Evolutionary conservation across 2,113 vertebrate species (phyloP).

Genomic region (Cheilinus undulatus): DNA sequence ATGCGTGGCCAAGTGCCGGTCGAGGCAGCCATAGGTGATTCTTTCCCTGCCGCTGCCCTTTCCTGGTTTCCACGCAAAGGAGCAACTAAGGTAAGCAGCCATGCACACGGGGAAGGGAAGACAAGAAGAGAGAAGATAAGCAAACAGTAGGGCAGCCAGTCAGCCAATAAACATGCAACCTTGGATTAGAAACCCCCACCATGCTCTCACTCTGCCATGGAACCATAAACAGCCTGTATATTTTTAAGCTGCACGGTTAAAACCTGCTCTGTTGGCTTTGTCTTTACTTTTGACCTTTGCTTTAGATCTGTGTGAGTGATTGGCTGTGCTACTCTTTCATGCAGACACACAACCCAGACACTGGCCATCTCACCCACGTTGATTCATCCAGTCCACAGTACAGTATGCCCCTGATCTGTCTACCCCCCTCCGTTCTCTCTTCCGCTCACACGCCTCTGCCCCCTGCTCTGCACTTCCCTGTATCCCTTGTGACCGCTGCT

Average conservation of each 20-base stretch:
- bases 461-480: constrained; percentile 16
- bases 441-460: constrained; percentile 29
- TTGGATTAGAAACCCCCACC: constrained; percentile 15
- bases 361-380: constrained; percentile 28
- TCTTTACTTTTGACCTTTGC: too few species aligned
- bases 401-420: constrained; percentile 43
- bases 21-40: constrained; percentile 75
- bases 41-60: constrained; percentile 77
- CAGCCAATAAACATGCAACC: constrained; percentile 58
- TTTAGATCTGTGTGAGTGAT: neutral
- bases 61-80: constrained; percentile 64
- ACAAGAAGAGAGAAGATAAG: constrained; percentile 23
- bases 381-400: constrained; percentile 37
- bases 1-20: constrained; percentile 60
- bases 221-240: neutral
- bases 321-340: constrained; percentile 18
- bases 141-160: constrained; percentile 36
- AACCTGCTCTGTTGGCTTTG: constrained; percentile 7
- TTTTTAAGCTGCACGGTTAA: neutral
- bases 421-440: constrained; percentile 23
- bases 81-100: constrained; percentile 40
- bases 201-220: neutral
- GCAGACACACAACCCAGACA: constrained; percentile 25
- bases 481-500: constrained; percentile 50
- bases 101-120: constrained; percentile 24